Evolutionary conservation across 2,113 vertebrate species (phyloP), one percentile per base, ranked within the genome.

Genomic region (Bagarius yarrelli): DNA sequence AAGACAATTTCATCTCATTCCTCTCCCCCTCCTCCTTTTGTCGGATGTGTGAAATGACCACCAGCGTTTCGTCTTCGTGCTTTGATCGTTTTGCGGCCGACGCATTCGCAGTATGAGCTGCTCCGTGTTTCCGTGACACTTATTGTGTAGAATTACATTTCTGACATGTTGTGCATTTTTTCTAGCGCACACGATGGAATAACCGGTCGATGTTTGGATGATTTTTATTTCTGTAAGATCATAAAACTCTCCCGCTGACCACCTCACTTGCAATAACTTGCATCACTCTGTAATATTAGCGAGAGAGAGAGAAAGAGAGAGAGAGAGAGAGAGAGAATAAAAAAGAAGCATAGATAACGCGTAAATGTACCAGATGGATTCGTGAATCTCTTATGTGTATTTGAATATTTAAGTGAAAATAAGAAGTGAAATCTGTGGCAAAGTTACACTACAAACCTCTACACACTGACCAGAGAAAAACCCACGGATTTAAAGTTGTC

Each of bases 221-320:
- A 90, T 89, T 91, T 91, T 84, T 88, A 83, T 89, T 91, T 90
- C 85, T 77, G 59, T 82, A 85, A 90, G 87, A 89, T 90, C 81
- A 89, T 84, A 83, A 85, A 87, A 79, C 86, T 82, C 83, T 70
- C 88, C 76, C 85, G 87, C 88, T 91, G 89, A 89, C 87, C 89
- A 78, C 66, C 83, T 82, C 81, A 83, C 85, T 93, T 93, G 89
- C 92, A 75, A 74, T 70, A 25, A 79, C 89, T 93, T 93, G 90
- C 92, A 92, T 93, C 92, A 93, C 88, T 87, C 84, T 84, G 79
- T 88, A 88, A 91, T 89, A 89, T 90, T 86, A 72, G 50, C 5
- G 18, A 32, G 70, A 53, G 70, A 21, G 47, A 6, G 50, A 15
- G 16, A n/a, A 21, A n/a, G 66, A 8, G 67, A 50, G 67, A 50